Percentiles rank a stretch among this genome's conserved stretches.
These are phyloP conservation scores for Neogobius melanostomus DNA, from an alignment of 2,113 vertebrate species.

Conservation along the genomic window DNA sequence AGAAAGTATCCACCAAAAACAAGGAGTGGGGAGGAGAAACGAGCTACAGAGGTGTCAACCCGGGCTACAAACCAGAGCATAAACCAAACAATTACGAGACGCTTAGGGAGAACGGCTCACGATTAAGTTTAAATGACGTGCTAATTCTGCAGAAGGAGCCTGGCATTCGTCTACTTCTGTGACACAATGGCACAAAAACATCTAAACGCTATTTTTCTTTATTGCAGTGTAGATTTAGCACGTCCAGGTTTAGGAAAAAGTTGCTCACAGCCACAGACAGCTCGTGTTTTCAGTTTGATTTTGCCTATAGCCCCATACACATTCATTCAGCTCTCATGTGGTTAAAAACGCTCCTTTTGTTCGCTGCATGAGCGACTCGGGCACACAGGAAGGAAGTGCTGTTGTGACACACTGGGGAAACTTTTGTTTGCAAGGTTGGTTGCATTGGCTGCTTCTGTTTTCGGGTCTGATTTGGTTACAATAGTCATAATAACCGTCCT, in stretches of 20 bases:
- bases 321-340: neutral
- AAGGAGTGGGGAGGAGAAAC: neutral
- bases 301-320: too few species aligned
- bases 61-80: neutral
- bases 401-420: slow-evolving; percentile 9
- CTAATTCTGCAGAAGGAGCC: neutral
- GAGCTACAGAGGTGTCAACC: slow-evolving; percentile 12
- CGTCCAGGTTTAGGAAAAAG: too few species aligned
- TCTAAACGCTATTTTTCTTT: neutral
- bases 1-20: slow-evolving; percentile 12
- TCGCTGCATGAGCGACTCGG: neutral
- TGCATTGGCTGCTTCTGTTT: slow-evolving; percentile 4
- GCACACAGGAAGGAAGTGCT: slow-evolving; percentile 2
- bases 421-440: slow-evolving; percentile 5
- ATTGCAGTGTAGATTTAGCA: too few species aligned
- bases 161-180: neutral
- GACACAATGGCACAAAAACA: neutral
- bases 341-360: neutral
- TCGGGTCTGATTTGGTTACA: neutral
- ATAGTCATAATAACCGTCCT: too few species aligned
- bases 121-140: neutral
- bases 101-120: neutral
- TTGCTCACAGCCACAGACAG: too few species aligned
- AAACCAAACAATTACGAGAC: neutral
- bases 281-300: too few species aligned